Conservation (phyloP, 1,140 invertebrate genomes). For the Neelides sp. region DNA sequence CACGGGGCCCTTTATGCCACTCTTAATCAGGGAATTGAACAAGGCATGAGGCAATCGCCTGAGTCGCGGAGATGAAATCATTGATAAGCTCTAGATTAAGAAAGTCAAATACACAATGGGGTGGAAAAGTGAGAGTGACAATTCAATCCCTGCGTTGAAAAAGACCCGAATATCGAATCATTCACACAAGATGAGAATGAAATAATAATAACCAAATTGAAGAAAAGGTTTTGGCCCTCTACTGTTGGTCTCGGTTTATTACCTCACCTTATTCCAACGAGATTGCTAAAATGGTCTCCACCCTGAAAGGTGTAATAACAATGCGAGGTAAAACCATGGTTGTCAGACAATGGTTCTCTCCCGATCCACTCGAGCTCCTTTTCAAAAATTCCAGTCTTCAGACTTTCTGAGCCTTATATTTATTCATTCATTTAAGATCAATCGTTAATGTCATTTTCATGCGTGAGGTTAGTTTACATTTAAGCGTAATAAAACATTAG, state of each 20-base stretch:
- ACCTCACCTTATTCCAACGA: constrained; percentile 18
- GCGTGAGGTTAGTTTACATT: constrained; percentile 13
- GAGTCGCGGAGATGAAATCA: no score
- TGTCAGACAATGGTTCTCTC: constrained; percentile 16
- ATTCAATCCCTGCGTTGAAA: no score
- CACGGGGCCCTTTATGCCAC: no score
- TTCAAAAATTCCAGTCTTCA: constrained; percentile 8
- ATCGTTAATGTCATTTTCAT: constrained; percentile 14
- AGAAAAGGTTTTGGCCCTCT: constrained; percentile 9
- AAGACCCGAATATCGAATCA: no score
- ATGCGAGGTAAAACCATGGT: not conserved
- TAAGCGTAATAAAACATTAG: not conserved
- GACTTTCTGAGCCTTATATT: constrained; percentile 2
- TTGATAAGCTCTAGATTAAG: no score
- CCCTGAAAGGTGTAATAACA: constrained; percentile 18
- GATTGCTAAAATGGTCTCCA: constrained; percentile 15
- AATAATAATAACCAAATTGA: not conserved
- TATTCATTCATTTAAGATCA: constrained; percentile 18
- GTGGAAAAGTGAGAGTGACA: no score
- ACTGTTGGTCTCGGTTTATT: constrained; percentile 29
- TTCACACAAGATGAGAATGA: not conserved
- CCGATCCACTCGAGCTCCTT: constrained; percentile 21
- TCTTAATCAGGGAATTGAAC: no score
- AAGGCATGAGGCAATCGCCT: no score
- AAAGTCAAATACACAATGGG: no score